Evolutionary conservation across 2,113 vertebrate species (phyloP).

Genomic region (Osmerus eperlanus): DNA sequence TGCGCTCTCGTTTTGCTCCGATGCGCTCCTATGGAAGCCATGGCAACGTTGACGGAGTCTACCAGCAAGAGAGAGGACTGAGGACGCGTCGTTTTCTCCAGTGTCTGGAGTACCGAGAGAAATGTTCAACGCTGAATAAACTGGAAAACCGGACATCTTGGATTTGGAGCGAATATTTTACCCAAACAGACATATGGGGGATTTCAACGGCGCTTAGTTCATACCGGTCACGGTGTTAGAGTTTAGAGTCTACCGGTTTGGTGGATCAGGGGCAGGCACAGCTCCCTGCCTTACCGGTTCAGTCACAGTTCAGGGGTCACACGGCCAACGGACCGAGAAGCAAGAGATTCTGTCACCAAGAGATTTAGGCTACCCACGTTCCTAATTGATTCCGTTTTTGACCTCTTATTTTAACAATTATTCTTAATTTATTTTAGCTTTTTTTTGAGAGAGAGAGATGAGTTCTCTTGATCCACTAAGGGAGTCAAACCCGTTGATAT

Average conservation of each 20-base stretch:
- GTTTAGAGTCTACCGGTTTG: constrained; percentile 31
- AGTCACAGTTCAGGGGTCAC: constrained; percentile 68
- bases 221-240: constrained; percentile 28
- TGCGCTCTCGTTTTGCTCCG: constrained; percentile 32
- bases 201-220: background rate
- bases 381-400: constrained; percentile 15
- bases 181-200: constrained; percentile 15
- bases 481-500: constrained; percentile 40
- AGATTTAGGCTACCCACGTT: constrained; percentile 6
- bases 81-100: constrained; percentile 41
- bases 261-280: constrained; percentile 1
- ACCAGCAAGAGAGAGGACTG: constrained; percentile 26
- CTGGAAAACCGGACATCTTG: constrained; percentile 24
- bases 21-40: constrained; percentile 21
- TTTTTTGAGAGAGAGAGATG: constrained; percentile 22
- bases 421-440: no score
- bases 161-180: constrained; percentile 47
- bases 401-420: background rate
- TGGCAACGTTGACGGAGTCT: constrained; percentile 46
- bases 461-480: constrained; percentile 18
- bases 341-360: constrained; percentile 18
- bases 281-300: constrained; percentile 43
- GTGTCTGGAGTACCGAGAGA: constrained; percentile 9
- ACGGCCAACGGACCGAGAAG: constrained; percentile 55
- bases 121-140: constrained; percentile 25